phyloP scores from a whole-genome alignment of 2,113 vertebrate genomes.

The Nothobranchius kuhntae region DNA sequence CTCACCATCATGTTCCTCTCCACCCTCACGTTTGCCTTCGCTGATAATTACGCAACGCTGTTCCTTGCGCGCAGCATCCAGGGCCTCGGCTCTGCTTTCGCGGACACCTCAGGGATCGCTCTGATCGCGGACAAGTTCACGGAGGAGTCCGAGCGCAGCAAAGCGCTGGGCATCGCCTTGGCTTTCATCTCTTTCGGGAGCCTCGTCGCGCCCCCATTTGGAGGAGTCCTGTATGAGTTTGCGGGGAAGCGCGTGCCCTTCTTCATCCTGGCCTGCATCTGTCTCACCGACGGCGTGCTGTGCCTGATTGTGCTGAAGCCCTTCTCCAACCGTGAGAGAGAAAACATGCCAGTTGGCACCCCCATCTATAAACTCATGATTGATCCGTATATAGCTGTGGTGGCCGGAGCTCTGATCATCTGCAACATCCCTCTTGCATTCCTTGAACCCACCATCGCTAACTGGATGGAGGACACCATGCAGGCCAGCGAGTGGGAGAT shows the following conservation, averaged over 20 bases:
- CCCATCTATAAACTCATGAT: conserved; percentile 94
- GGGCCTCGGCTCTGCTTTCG: conserved; percentile 95
- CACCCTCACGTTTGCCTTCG: conserved; percentile 91
- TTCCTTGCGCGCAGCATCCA: conserved; percentile 94
- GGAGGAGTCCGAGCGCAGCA: conserved; percentile 89
- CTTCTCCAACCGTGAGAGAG: conserved; percentile 82
- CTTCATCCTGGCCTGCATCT: conserved; percentile 87
- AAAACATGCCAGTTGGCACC: conserved; percentile 92
- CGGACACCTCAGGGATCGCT: conserved; percentile 94
- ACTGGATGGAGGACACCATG: conserved; percentile 95
- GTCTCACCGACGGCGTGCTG: conserved; percentile 86
- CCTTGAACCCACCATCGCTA: conserved; percentile 95
- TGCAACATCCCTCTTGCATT: conserved; percentile 98
- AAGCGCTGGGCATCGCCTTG: conserved; percentile 90
- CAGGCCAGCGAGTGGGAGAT: conserved; percentile 90
- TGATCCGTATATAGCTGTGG: conserved; percentile 95
- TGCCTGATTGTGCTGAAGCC: conserved; percentile 88
- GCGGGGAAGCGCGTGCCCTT: conserved; percentile 89
- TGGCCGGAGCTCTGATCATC: conserved; percentile 91
- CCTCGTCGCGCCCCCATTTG: conserved; percentile 93
- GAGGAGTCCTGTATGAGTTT: conserved; percentile 90
- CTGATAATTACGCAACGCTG: conserved; percentile 89
- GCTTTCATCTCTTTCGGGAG: conserved; percentile 99
- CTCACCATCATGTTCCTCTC: conserved; percentile 92
- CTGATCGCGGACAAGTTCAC: conserved; percentile 93